Base-by-base conservation (phyloP, 2,888 invertebrate genomes). In the Drosophila merina region DNA sequence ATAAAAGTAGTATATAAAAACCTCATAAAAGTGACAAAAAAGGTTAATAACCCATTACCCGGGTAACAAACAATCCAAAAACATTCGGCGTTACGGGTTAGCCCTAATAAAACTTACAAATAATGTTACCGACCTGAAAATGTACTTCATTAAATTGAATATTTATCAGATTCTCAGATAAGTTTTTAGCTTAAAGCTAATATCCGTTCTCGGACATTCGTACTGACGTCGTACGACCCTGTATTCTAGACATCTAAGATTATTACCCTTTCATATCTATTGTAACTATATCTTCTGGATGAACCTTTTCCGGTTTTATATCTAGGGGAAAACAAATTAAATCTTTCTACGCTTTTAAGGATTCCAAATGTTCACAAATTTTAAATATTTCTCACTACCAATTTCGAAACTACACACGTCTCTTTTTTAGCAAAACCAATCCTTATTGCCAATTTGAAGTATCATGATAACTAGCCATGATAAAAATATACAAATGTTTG, bases 231-330 rank as follows among this genome's bases (percentile, higher is more conserved):
- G 7, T 40, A n/a, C 7, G 42, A 20, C 44, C 44, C 44, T 44
- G 33, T 10, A 10, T 36, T 4, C 9, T 20, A 42, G 42, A 42
- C 20, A 42, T n/a, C 36, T 36, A 6, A 12, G 14, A 42, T 28
- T 6, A 6, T 28, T 28, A 5, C 28, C 5, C 28, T 4, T 28
- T 28, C 28, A 28, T 28, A 28, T 20, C 8, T 42, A 20, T 20
- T 20, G 4, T 3, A 42, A 20, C 7, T 14, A 1, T 42, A 42
- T 42, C 20, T 42, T 9, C 4, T 20, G 0, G 42, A 8, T 42
- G 20, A 42, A 42, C 42, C 20, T 42, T 42, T 42, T 42, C 42
- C 42, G 42, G 42, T 20, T 20, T 1, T 42, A 42, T 42, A 42
- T 42, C 42, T 42, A 14, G 40, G 12, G 2, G 20, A 42, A 5